These are phyloP conservation scores for Torymus tubicola DNA, from an alignment of 2,888 invertebrate species.

Conservation along the genomic window DNA sequence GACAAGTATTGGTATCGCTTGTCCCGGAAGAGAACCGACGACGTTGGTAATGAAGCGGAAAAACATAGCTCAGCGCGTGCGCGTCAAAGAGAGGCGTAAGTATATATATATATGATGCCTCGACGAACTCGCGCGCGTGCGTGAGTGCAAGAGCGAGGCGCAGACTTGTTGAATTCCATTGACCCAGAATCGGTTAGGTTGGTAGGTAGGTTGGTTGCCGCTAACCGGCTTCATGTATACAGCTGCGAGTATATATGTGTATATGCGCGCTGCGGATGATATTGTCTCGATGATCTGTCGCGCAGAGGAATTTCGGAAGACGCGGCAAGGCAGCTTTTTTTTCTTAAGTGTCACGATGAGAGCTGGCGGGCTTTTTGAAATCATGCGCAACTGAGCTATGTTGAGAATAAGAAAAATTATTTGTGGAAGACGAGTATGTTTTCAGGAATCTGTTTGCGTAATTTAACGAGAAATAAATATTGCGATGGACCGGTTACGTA, in stretches of 20 bases:
- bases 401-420: too few species aligned
- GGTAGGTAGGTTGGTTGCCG: conserved; percentile 64
- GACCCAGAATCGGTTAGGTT: conserved; percentile 70
- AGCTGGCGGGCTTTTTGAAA: too few species aligned
- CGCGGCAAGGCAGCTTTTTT: too few species aligned
- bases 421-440: too few species aligned
- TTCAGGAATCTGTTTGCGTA: too few species aligned
- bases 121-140: conserved; percentile 60
- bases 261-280: conserved; percentile 28
- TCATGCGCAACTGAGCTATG: too few species aligned
- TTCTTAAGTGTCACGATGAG: too few species aligned
- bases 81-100: not conserved
- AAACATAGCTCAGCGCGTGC: conserved; percentile 5
- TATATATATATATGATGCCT: not conserved
- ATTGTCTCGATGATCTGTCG: too few species aligned
- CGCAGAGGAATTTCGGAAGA: too few species aligned
- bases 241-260: not conserved
- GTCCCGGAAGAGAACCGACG: not conserved
- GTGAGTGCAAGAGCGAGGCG: conserved; percentile 6
- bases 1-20: too few species aligned
- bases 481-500: not conserved
- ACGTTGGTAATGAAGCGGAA: conserved; percentile 32
- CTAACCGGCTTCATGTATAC: conserved; percentile 63
- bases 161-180: conserved; percentile 70
- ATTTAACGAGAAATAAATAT: conserved; percentile 17